phyloP scores from a whole-genome alignment of 2,888 invertebrate species.

The Trilocha varians region DNA sequence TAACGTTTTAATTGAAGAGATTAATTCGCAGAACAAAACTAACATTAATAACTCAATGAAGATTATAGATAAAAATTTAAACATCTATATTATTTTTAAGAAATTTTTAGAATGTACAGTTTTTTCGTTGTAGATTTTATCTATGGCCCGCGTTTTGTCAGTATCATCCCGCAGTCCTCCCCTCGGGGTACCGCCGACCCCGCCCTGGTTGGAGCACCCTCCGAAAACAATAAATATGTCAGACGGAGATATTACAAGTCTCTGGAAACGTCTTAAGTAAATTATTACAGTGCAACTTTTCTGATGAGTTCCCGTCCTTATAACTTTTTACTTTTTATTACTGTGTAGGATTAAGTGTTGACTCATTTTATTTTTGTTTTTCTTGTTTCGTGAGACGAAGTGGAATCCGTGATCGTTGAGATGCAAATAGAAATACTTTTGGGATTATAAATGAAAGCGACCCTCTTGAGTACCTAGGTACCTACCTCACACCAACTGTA shows the following conservation, averaged over 20 bases:
- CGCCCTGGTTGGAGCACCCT: conserved; percentile 35
- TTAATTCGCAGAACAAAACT: too few relatives aligned
- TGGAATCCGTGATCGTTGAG: background rate
- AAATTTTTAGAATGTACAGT: conserved; percentile 1
- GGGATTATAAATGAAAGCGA: background rate
- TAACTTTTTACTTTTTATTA: conserved; percentile 65
- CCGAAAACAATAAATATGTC: conserved; percentile 68
- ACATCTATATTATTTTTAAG: background rate
- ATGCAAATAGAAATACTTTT: background rate
- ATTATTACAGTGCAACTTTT: conserved; percentile 65
- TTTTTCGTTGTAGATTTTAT: conserved; percentile 24
- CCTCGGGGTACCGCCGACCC: conserved; percentile 22
- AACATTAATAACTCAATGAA: background rate
- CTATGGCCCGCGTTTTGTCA: conserved; percentile 22
- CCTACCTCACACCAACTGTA: too few relatives aligned
- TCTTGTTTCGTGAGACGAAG: conserved; percentile 10
- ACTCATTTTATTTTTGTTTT: conserved; percentile 32
- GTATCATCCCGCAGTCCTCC: conserved; percentile 12
- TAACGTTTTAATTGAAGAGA: too few relatives aligned
- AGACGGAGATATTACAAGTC: conserved; percentile 63
- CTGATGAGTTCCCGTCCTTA: conserved; percentile 61
- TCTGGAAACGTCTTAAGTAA: conserved; percentile 46
- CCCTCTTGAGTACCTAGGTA: too few relatives aligned
- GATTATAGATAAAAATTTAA: background rate
- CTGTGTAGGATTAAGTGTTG: conserved; percentile 41